Conservation (phyloP, 2,888 invertebrate genomes). For the Nephrotoma guestfalica region DNA sequence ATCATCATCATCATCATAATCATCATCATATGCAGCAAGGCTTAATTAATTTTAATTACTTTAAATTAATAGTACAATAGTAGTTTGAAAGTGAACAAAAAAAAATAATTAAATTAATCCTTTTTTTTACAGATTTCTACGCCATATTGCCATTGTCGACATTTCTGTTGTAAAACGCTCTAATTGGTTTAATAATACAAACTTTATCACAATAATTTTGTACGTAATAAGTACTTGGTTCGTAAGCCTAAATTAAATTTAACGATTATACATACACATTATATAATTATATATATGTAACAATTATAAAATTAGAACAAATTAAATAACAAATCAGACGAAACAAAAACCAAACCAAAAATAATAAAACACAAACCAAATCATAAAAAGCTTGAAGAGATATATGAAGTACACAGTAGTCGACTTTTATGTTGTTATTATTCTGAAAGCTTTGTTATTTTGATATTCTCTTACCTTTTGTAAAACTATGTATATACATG, state of each 20-base stretch:
- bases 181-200: not conserved
- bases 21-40: not conserved
- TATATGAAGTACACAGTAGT: not conserved
- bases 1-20: not conserved
- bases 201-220: not conserved
- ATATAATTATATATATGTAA: not conserved
- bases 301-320: not conserved
- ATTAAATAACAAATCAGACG: not conserved
- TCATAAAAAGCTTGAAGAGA: not conserved
- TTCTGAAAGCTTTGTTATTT: not conserved
- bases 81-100: not conserved
- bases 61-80: not conserved
- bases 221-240: not conserved
- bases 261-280: not conserved
- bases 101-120: not conserved
- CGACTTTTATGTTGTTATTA: not conserved
- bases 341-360: not conserved
- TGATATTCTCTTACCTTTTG: not conserved
- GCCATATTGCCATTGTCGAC: conserved; percentile 1
- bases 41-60: not conserved
- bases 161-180: not conserved
- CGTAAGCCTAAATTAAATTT: not conserved
- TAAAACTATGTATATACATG: not conserved
- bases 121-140: not conserved
- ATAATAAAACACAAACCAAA: not conserved